These are phyloP conservation scores for Samia ricini DNA, from an alignment of 1,140 invertebrate genomes.

Conservation along the genomic window DNA sequence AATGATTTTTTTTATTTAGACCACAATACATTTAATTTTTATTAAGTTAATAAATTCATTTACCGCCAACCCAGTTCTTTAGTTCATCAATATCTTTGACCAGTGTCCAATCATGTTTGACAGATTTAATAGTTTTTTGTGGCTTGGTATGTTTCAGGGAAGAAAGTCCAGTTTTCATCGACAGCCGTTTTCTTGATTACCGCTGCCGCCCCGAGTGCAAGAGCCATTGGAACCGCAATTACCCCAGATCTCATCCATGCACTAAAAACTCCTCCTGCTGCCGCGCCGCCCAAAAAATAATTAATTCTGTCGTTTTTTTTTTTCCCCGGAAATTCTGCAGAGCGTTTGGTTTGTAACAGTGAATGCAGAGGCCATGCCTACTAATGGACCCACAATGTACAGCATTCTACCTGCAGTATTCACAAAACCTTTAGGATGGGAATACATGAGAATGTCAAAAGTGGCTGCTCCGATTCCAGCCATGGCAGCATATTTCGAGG, in stretches of 20 bases:
- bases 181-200: slow-evolving; percentile 79
- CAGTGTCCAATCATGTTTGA: slow-evolving; percentile 53
- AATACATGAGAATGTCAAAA: slow-evolving; percentile 79
- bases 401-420: slow-evolving; percentile 54
- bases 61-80: slow-evolving; percentile 57
- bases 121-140: slow-evolving; percentile 46
- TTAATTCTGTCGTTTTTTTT: slow-evolving; percentile 84
- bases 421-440: slow-evolving; percentile 76
- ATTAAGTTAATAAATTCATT: slow-evolving; percentile 7
- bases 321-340: slow-evolving; percentile 80
- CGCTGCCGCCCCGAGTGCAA: slow-evolving; percentile 68
- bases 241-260: slow-evolving; percentile 69
- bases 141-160: slow-evolving; percentile 47
- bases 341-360: slow-evolving; percentile 79
- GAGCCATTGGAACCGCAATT: slow-evolving; percentile 38
- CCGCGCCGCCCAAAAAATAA: slow-evolving; percentile 79
- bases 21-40: too few relatives aligned
- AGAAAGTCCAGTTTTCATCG: slow-evolving; percentile 75
- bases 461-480: slow-evolving; percentile 72
- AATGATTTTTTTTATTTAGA: too few relatives aligned
- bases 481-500: slow-evolving; percentile 78
- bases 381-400: slow-evolving; percentile 79
- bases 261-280: slow-evolving; percentile 79
- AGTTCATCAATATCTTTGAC: slow-evolving; percentile 51
- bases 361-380: slow-evolving; percentile 82